Conservation (phyloP, 2,797 vertebrate genomes). For the Hoplostethus mediterraneus region DNA sequence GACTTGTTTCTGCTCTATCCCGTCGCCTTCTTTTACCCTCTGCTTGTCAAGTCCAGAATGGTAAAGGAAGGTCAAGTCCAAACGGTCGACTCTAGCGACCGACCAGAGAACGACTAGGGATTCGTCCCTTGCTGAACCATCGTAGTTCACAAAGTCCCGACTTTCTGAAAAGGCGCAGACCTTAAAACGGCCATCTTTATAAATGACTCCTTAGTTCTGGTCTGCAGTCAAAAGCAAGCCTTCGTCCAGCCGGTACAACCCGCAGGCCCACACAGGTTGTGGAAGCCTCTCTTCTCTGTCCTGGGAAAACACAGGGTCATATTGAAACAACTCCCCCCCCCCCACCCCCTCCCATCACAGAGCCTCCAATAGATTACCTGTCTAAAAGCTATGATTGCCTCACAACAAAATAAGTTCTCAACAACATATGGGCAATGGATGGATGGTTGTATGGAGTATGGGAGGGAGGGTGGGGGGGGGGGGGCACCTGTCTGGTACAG, state of each 20-base stretch:
- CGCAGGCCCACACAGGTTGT: constrained; percentile 3
- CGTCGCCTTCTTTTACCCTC: too few relatives aligned
- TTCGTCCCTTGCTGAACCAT: too few relatives aligned
- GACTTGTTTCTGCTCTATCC: too few relatives aligned
- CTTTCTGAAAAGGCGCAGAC: background rate
- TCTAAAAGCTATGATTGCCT: constrained; percentile 8
- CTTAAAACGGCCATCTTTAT: too few relatives aligned
- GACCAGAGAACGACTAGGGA: too few relatives aligned
- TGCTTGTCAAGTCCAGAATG: too few relatives aligned
- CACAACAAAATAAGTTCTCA: background rate
- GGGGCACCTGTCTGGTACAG: background rate
- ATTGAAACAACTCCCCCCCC: background rate
- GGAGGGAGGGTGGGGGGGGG: too few relatives aligned
- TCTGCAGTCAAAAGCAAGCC: background rate
- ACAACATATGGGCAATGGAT: background rate
- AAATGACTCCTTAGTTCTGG: background rate
- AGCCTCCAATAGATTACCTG: background rate
- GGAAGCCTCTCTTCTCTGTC: background rate
- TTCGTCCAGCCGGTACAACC: too few relatives aligned
- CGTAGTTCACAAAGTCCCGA: background rate
- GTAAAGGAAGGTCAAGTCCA: too few relatives aligned
- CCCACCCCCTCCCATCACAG: background rate
- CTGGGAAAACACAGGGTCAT: background rate
- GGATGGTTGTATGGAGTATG: too few relatives aligned
- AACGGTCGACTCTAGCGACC: too few relatives aligned